Evolutionary conservation across 2,113 vertebrate genomes (phyloP).

Genomic region (Heterochromis multidens): DNA sequence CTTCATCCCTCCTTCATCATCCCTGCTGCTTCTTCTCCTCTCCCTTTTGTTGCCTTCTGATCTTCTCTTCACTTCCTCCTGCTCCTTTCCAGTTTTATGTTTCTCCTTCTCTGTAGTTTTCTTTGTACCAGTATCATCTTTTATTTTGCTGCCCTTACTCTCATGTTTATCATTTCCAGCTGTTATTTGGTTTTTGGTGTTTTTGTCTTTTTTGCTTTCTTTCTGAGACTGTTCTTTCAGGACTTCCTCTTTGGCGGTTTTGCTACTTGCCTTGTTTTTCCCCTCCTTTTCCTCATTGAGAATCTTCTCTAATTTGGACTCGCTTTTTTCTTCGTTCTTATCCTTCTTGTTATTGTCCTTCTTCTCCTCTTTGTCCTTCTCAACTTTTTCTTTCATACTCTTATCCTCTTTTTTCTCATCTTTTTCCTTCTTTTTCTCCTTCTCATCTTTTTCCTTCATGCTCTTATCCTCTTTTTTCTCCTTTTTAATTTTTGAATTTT

Average conservation of each 20-base stretch:
- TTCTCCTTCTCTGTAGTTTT: neutral
- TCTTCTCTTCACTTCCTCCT: neutral
- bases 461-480: neutral
- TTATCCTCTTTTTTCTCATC: neutral
- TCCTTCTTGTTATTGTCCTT: neutral
- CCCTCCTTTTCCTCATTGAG: neutral
- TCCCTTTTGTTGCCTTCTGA: neutral
- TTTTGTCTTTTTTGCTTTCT: slow-evolving; percentile 39
- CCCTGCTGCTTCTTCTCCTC: neutral
- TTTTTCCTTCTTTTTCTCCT: neutral
- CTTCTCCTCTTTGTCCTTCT: neutral
- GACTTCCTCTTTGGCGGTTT: neutral
- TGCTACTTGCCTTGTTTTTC: neutral
- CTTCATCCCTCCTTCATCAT: neutral
- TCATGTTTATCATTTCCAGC: slow-evolving; percentile 19
- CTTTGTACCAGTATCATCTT: neutral
- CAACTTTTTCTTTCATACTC: neutral
- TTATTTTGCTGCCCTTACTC: neutral
- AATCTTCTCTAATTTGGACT: neutral
- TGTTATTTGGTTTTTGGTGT: slow-evolving; percentile 21
- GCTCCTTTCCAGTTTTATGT: neutral
- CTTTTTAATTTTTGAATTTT: neutral
- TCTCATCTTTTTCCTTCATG: neutral
- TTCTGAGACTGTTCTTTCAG: slow-evolving; percentile 11
- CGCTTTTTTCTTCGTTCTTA: neutral